Base-by-base conservation (phyloP, 2,888 invertebrate species). In the Dryadula phaetusa region DNA sequence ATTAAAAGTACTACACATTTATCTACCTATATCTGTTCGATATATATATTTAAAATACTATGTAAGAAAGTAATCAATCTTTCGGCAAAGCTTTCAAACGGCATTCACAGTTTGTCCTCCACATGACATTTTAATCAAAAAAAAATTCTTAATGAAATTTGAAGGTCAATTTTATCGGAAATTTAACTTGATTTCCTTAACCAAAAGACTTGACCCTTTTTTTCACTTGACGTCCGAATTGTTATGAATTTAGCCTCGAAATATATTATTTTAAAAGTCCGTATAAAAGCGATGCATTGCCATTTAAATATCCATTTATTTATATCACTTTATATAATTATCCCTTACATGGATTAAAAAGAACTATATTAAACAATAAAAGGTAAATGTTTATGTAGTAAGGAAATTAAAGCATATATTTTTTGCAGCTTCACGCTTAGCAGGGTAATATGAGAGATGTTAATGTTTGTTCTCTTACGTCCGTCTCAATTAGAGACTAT, bases 141-240 rank as follows among this genome's bases (percentile, higher is more conserved):
- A 52, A 52, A 5, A 28, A 16, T 28, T 52, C 3, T 52, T 52
- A 32, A n/a, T 5, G 12, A n/a, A 52, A 49, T 22, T n/a, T 40
- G 14, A 56, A n/a, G 54, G 54, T 37, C 8, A 37, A 22, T n/a
- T n/a, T 40, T 34, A 64, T 37, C 46, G 12, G 46, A 64, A 64
- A 56, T 18, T 64, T 16, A 64, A 64, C 56, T 34, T 8, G 64
- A 44, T 56, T 64, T 64, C 56, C 56, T 64, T 47, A 37, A 64
- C 22, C 22, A 34, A 46, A 64, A 37, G 34, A 64, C 56, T 47
- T 34, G 46, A 64, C 37, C 46, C 18, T 22, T 56, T 25, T 25
- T 54, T 44, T 53, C 14, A 40, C 16, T 22, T 12, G 16, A 22
- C 20, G 14, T 20, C 25, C 8, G 16, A 37, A 56, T n/a, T 37